These are phyloP conservation scores for Dicranocentrus wangi DNA, from an alignment of 2,888 invertebrate genomes.

Conservation along the genomic window DNA sequence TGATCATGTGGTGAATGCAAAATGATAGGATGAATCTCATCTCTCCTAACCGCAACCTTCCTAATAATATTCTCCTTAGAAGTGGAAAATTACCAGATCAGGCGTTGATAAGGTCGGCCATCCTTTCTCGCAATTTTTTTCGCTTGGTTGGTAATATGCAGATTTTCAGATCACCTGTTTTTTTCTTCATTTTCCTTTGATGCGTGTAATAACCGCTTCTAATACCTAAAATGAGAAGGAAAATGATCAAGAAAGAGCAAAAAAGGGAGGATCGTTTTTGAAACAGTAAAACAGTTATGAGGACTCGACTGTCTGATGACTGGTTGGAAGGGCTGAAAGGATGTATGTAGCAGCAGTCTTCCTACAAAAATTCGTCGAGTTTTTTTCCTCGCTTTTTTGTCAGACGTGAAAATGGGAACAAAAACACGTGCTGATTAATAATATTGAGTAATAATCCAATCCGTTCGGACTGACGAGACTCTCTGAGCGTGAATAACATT, in stretches of 20 bases:
- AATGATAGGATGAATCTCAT: constrained; percentile 5
- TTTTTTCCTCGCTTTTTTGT: too few relatives aligned
- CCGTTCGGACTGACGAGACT: neutral
- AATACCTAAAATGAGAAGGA: neutral
- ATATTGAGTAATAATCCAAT: neutral
- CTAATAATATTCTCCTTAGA: constrained; percentile 15
- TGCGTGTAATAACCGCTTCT: neutral
- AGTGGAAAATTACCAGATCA: constrained; percentile 33
- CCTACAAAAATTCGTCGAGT: too few relatives aligned
- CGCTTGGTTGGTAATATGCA: neutral
- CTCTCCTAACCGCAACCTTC: constrained; percentile 9
- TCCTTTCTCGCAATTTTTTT: constrained; percentile 22
- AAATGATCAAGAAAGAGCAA: too few relatives aligned
- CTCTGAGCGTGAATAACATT: neutral
- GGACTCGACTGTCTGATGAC: too few relatives aligned
- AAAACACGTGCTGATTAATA: constrained; percentile 47
- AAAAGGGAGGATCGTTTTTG: too few relatives aligned
- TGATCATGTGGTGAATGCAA: neutral
- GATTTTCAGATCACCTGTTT: constrained; percentile 5
- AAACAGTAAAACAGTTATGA: too few relatives aligned
- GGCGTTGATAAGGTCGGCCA: constrained; percentile 39
- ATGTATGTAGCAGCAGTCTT: too few relatives aligned
- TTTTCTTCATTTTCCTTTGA: neutral
- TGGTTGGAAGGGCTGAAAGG: too few relatives aligned
- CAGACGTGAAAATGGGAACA: too few relatives aligned